Conservation (phyloP, 2,888 invertebrate species). For the Diachrysia chrysitis region DNA sequence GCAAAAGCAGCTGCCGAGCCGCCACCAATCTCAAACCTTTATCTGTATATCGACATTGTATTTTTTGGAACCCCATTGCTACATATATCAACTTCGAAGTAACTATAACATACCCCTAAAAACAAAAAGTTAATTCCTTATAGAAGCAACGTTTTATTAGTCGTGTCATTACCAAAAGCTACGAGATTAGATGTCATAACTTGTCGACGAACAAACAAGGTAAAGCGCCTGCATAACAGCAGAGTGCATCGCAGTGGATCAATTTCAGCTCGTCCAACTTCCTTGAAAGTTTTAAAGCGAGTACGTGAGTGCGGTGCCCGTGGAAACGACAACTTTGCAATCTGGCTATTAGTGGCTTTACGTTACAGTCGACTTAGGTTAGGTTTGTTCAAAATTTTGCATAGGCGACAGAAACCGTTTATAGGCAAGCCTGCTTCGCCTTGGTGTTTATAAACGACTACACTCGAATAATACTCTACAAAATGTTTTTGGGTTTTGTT, state of each 20-base stretch:
- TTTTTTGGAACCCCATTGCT: constrained; percentile 55
- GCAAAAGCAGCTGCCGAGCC: constrained; percentile 84
- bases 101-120: neutral
- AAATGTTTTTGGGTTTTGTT: constrained; percentile 43
- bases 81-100: constrained; percentile 14
- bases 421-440: constrained; percentile 15
- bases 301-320: constrained; percentile 51
- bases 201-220: constrained; percentile 65
- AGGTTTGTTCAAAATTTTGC: constrained; percentile 59
- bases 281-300: constrained; percentile 74
- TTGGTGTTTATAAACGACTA: constrained; percentile 13
- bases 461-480: constrained; percentile 29
- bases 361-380: constrained; percentile 59
- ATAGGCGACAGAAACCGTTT: constrained; percentile 29
- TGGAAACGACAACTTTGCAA: constrained; percentile 65
- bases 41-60: constrained; percentile 74
- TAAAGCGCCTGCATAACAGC: constrained; percentile 63
- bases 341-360: constrained; percentile 63
- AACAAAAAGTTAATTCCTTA: neutral
- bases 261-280: constrained; percentile 69
- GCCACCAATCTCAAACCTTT: constrained; percentile 70
- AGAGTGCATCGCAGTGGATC: constrained; percentile 71
- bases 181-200: constrained; percentile 36
- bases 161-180: constrained; percentile 15
- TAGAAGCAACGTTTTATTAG: neutral